Percentiles rank a stretch among this genome's conserved stretches.
Conservation (phyloP, 2,113 vertebrate genomes). For the Tachysurus vachellii region DNA sequence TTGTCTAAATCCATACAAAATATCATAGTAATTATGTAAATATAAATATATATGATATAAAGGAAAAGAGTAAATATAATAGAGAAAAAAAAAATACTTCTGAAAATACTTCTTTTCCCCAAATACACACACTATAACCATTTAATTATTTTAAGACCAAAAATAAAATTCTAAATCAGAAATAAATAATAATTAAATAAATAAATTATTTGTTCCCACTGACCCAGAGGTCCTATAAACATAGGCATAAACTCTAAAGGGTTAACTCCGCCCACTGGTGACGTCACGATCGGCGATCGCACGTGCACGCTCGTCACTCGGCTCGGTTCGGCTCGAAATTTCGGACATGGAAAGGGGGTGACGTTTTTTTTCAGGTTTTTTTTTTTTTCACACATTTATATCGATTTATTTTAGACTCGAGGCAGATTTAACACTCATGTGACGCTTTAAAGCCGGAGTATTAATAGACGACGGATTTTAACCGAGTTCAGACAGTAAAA, state of each 20-base stretch:
- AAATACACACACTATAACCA: too few species aligned
- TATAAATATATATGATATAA: too few species aligned
- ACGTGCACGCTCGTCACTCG: conserved; percentile 11
- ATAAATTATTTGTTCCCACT: too few species aligned
- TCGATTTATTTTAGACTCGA: conserved; percentile 29
- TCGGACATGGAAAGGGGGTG: not conserved
- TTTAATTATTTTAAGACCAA: too few species aligned
- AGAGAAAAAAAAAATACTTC: too few species aligned
- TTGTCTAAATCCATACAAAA: too few species aligned
- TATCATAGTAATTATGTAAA: too few species aligned
- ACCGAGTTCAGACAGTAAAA: conserved; percentile 22
- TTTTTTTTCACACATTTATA: not conserved
- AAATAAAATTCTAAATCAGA: too few species aligned
- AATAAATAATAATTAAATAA: too few species aligned
- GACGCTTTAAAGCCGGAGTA: conserved; percentile 20
- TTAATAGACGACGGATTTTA: conserved; percentile 53
- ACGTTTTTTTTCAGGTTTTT: not conserved
- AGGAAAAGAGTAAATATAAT: too few species aligned
- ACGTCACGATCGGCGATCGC: not conserved
- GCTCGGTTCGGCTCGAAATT: not conserved
- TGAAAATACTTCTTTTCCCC: too few species aligned
- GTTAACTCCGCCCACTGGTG: not conserved
- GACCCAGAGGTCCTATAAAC: too few species aligned
- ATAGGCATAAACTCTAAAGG: not conserved
- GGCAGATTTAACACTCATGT: conserved; percentile 21